Conservation (phyloP, 1,140 invertebrate species). For the Latrodectus geometricus region DNA sequence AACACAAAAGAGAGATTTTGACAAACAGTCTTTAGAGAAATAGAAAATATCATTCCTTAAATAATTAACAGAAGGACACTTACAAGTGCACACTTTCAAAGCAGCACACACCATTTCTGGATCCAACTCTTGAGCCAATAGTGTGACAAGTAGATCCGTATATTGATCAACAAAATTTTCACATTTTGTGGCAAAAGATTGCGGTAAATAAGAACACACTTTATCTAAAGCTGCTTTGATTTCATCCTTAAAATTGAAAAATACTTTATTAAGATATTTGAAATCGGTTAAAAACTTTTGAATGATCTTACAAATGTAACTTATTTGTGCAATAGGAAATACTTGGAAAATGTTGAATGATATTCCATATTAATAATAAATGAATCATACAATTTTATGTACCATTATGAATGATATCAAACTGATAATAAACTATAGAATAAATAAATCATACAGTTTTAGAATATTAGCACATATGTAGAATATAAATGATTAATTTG, state of each 20-base stretch:
- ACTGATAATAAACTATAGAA: no score
- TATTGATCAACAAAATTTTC: conserved; percentile 84
- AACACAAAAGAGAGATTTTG: neutral
- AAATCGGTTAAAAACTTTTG: no score
- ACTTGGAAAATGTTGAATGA: no score
- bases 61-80: neutral
- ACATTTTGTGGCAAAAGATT: conserved; percentile 76
- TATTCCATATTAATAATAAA: no score
- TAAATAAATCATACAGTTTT: no score
- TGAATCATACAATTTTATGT: no score
- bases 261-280: no score
- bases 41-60: neutral
- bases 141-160: conserved; percentile 78
- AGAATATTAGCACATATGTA: no score
- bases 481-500: no score
- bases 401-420: no score
- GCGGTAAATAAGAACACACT: conserved; percentile 81
- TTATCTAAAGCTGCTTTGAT: conserved; percentile 79
- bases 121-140: conserved; percentile 78
- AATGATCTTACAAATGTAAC: no score
- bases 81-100: conserved; percentile 75
- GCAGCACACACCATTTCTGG: conserved; percentile 80
- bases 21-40: neutral
- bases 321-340: no score
- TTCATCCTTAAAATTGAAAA: conserved; percentile 72